These are phyloP conservation scores for Lithodes maja DNA, from an alignment of 2,888 invertebrate species.

Conservation along the genomic window DNA sequence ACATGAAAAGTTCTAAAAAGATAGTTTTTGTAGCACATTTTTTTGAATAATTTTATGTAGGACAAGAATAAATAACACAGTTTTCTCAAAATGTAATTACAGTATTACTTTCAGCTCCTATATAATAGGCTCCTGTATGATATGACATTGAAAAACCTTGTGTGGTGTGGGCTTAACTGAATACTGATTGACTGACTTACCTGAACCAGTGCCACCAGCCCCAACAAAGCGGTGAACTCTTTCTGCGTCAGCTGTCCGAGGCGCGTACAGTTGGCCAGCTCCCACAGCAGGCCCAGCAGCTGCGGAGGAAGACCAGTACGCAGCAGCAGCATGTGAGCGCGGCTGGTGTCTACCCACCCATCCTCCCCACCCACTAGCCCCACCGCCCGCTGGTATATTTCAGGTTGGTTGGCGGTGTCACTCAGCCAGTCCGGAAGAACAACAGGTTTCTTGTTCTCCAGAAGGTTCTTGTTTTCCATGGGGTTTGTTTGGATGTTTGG, in stretches of 20 bases:
- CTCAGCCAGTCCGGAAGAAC: constrained; percentile 50
- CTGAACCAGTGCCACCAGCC: constrained; percentile 67
- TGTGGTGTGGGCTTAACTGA: no score
- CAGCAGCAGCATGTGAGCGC: constrained; percentile 65
- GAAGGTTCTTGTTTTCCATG: background rate
- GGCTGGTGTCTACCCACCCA: constrained; percentile 66
- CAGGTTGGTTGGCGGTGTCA: constrained; percentile 24
- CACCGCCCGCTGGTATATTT: constrained; percentile 46
- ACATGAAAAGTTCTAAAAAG: no score
- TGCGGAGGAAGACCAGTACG: constrained; percentile 60
- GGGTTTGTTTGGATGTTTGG: background rate
- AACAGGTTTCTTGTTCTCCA: constrained; percentile 13
- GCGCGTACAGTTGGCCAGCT: constrained; percentile 63
- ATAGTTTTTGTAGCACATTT: no score
- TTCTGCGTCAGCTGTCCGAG: constrained; percentile 57
- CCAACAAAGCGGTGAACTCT: constrained; percentile 62
- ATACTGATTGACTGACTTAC: constrained; percentile 30
- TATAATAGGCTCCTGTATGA: background rate
- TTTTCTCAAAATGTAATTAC: background rate
- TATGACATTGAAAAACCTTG: no score
- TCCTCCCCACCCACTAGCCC: constrained; percentile 42
- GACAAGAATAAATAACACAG: background rate
- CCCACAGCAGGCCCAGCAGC: constrained; percentile 66
- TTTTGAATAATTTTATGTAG: no score
- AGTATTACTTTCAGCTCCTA: background rate